These are phyloP conservation scores for Typhlomys cinereus DNA, from an alignment of 2,113 vertebrate species.

Conservation along the genomic window DNA sequence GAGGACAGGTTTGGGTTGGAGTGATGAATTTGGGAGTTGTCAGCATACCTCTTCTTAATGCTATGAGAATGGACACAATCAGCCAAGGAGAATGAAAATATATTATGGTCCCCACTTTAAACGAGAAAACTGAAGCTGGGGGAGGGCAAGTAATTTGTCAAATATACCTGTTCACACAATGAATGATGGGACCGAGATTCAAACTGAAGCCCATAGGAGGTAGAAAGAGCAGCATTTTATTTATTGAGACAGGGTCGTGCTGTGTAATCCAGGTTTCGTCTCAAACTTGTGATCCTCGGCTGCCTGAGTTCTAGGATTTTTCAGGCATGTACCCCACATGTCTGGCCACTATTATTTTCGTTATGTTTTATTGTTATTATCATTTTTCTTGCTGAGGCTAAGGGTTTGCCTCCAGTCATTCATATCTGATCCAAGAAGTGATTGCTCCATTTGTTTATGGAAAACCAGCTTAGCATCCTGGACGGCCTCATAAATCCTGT, in stretches of 20 bases:
- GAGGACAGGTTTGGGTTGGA: not conserved
- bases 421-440: not conserved
- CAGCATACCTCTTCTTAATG: not conserved
- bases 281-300: not conserved
- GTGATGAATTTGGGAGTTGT: not conserved
- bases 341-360: not conserved
- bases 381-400: slow-evolving; percentile 50
- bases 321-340: not conserved
- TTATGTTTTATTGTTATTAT: not conserved
- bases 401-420: slow-evolving; percentile 45
- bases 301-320: not conserved
- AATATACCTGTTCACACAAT: not conserved
- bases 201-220: not conserved
- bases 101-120: not conserved
- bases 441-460: slow-evolving; percentile 28
- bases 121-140: not conserved
- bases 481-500: slow-evolving; percentile 3
- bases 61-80: not conserved
- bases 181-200: not conserved
- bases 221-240: not conserved
- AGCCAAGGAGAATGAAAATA: not conserved
- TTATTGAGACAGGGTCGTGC: not conserved
- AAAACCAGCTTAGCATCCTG: slow-evolving; percentile 41
- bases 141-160: not conserved
- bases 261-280: not conserved